Conservation (phyloP, 1,140 invertebrate genomes). For the Eueides isabella region DNA sequence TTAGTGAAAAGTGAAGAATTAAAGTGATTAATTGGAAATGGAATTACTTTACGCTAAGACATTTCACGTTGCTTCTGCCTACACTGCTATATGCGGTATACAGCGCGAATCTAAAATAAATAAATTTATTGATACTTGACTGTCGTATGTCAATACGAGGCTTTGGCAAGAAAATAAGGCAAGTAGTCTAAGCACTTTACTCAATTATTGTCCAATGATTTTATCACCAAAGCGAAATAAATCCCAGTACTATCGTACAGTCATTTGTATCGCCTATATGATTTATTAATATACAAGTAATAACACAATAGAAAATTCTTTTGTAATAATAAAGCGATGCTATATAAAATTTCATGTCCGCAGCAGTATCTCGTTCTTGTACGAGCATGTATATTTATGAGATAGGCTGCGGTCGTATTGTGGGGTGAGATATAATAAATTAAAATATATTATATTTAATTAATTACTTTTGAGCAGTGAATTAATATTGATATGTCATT, state of each 20-base stretch:
- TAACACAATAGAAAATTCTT: neutral
- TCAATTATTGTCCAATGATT: too few relatives aligned
- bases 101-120: neutral
- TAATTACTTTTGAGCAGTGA: neutral
- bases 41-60: too few relatives aligned
- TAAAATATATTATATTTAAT: neutral
- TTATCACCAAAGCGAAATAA: too few relatives aligned
- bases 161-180: too few relatives aligned
- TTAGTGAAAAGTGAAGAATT: too few relatives aligned
- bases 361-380: slow-evolving; percentile 26
- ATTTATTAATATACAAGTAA: neutral
- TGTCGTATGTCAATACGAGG: too few relatives aligned
- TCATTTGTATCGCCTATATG: too few relatives aligned
- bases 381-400: slow-evolving; percentile 31
- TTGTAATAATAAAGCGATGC: neutral
- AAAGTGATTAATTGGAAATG: too few relatives aligned
- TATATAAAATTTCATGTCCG: slow-evolving; percentile 13
- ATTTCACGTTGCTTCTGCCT: neutral
- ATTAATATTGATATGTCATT: neutral
- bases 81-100: neutral
- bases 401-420: slow-evolving; percentile 16
- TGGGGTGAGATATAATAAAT: neutral
- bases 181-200: too few relatives aligned
- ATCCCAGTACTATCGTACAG: too few relatives aligned
- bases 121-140: too few relatives aligned